Percentiles rank a stretch among this genome's conserved stretches.
Conservation (phyloP, 2,113 vertebrate genomes). For the Oostethus manadensis region DNA sequence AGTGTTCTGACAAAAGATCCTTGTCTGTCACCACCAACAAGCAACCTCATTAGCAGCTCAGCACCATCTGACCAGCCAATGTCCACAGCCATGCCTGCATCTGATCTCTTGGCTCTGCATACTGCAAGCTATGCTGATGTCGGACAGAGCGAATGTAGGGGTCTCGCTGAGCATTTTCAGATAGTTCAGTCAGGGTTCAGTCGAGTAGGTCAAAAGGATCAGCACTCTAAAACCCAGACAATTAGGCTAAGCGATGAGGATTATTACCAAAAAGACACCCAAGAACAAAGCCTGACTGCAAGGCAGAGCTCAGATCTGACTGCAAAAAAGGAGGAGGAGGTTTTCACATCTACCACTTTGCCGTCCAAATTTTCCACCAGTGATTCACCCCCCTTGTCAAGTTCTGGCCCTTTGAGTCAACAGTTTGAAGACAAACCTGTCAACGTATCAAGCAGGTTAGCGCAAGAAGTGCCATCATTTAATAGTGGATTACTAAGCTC, state of each 20-base stretch:
- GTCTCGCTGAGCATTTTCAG: slow-evolving; percentile 21
- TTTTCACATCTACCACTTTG: slow-evolving; percentile 60
- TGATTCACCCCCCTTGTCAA: slow-evolving; percentile 57
- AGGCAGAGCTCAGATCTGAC: slow-evolving; percentile 26
- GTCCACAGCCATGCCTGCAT: slow-evolving; percentile 8
- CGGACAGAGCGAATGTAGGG: slow-evolving; percentile 30
- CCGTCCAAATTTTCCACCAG: slow-evolving; percentile 50
- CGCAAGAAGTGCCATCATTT: slow-evolving; percentile 69
- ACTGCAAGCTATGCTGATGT: slow-evolving; percentile 49
- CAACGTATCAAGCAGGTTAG: slow-evolving; percentile 43
- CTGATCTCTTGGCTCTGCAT: slow-evolving; percentile 23
- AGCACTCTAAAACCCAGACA: slow-evolving; percentile 9
- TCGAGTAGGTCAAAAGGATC: slow-evolving; percentile 24
- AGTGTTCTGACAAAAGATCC: slow-evolving; percentile 19
- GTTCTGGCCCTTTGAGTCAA: slow-evolving; percentile 46
- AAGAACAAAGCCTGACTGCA: slow-evolving; percentile 25
- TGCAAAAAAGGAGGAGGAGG: slow-evolving; percentile 56
- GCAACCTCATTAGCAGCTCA: slow-evolving; percentile 24
- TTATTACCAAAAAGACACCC: slow-evolving; percentile 33
- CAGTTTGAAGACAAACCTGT: slow-evolving; percentile 45
- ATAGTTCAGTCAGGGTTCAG: slow-evolving; percentile 20
- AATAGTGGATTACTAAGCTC: slow-evolving; percentile 59
- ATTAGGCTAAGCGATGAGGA: slow-evolving; percentile 40
- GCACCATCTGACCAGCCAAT: slow-evolving; percentile 24
- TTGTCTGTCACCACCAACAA: slow-evolving; percentile 12